Conservation (phyloP, 2,113 vertebrate genomes). For the Pavo muticus region DNA sequence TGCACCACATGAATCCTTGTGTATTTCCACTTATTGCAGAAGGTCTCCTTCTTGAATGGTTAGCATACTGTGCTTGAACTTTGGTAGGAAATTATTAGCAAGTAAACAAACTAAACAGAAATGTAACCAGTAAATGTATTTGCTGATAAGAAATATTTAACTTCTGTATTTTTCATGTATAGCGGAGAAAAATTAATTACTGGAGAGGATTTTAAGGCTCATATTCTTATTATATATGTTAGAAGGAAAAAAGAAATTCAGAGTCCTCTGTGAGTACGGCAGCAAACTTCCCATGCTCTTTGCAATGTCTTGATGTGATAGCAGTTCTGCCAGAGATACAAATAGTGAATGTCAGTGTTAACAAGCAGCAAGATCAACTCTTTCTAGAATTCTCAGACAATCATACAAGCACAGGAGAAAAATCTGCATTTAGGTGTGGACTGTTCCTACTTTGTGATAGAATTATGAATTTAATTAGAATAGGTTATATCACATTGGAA, state of each 20-base stretch:
- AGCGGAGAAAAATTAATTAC: neutral
- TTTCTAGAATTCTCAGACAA: neutral
- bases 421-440: neutral
- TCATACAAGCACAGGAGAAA: neutral
- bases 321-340: neutral
- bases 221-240: neutral
- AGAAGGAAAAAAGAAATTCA: neutral
- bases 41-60: neutral
- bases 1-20: neutral
- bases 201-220: neutral
- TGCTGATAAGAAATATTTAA: neutral
- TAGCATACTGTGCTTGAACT: neutral
- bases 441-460: neutral
- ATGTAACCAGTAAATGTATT: neutral
- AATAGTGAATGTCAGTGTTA: neutral
- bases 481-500: neutral
- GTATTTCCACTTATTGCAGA: neutral
- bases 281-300: neutral
- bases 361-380: neutral
- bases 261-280: neutral
- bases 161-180: neutral
- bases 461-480: neutral
- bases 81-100: neutral
- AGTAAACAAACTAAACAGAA: neutral
- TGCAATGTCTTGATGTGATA: neutral